A percentile compares a stretch with the other conserved stretches of the same genome.
Evolutionary conservation across 1,140 invertebrate genomes (phyloP).

Genomic region (Schlechtendalia chinensis): DNA sequence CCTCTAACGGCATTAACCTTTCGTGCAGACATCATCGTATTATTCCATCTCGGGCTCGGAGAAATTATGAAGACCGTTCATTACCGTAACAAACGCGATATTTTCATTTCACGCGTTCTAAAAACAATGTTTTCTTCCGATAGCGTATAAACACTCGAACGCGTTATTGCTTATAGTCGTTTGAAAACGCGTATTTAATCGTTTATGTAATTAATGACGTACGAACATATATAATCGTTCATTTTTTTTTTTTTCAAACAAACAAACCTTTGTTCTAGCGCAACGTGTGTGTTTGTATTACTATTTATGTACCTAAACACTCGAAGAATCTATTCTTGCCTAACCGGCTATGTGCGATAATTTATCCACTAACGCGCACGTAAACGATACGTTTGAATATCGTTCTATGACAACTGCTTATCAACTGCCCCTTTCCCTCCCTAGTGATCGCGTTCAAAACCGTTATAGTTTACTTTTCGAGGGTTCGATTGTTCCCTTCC

Average conservation of each 20-base stretch:
- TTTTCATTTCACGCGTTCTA: background rate
- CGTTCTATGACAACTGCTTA: background rate
- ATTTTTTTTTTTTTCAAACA: too few relatives aligned
- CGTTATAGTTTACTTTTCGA: background rate
- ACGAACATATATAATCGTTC: background rate
- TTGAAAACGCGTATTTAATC: background rate
- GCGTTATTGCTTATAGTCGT: background rate
- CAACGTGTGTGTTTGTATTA: background rate
- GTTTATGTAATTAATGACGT: background rate
- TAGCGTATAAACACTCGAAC: background rate
- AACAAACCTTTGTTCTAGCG: background rate
- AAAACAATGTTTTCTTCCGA: background rate
- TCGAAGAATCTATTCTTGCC: background rate
- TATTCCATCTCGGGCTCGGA: too few relatives aligned
- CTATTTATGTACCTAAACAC: background rate
- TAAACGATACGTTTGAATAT: background rate
- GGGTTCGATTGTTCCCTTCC: background rate
- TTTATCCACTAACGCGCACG: background rate
- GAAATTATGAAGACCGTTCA: too few relatives aligned
- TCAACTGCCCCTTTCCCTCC: background rate
- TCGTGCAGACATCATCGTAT: too few relatives aligned
- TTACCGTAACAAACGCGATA: too few relatives aligned
- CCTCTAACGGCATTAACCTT: too few relatives aligned
- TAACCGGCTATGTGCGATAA: background rate
- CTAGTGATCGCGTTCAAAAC: background rate